Evolutionary conservation across 2,888 invertebrate species (phyloP).

Genomic region (Polylopha cassiicola): DNA sequence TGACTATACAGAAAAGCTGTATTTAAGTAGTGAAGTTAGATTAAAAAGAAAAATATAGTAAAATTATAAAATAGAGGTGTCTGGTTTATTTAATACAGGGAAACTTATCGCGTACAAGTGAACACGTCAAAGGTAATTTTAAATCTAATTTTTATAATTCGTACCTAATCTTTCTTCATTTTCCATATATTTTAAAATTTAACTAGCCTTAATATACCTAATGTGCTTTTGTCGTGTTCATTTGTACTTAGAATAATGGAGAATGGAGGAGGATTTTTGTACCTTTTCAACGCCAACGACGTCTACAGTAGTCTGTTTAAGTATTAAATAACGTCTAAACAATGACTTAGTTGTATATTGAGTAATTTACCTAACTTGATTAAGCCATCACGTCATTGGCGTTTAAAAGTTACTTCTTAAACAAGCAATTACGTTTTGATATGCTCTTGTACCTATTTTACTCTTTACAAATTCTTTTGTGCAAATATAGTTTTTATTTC

Average conservation of each 20-base stretch:
- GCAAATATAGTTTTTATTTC: not conserved
- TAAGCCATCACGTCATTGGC: too few species aligned
- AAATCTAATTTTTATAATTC: slow-evolving; percentile 18
- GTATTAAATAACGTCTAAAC: too few species aligned
- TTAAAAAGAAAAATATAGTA: slow-evolving; percentile 39
- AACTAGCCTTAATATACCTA: slow-evolving; percentile 12
- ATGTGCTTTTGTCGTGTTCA: slow-evolving; percentile 64
- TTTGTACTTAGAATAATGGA: slow-evolving; percentile 56
- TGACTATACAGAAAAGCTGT: too few species aligned
- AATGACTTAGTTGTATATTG: too few species aligned
- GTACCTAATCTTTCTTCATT: slow-evolving; percentile 56
- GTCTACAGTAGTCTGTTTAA: too few species aligned
- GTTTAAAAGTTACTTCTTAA: too few species aligned
- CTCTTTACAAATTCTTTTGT: too few species aligned
- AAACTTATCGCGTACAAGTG: slow-evolving; percentile 42
- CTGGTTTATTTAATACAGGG: slow-evolving; percentile 24
- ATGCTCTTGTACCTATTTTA: too few species aligned
- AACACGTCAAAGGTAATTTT: slow-evolving; percentile 58
- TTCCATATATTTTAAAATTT: slow-evolving; percentile 31
- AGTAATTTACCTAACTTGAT: too few species aligned
- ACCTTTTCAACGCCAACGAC: not conserved
- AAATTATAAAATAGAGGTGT: slow-evolving; percentile 28
- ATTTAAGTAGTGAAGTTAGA: too few species aligned
- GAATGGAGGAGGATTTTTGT: slow-evolving; percentile 56
- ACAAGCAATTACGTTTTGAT: too few species aligned